Percentiles rank a stretch among this genome's conserved stretches.
Evolutionary conservation across 2,888 invertebrate genomes (phyloP).

Genomic region (Dicranocentrus wangi): DNA sequence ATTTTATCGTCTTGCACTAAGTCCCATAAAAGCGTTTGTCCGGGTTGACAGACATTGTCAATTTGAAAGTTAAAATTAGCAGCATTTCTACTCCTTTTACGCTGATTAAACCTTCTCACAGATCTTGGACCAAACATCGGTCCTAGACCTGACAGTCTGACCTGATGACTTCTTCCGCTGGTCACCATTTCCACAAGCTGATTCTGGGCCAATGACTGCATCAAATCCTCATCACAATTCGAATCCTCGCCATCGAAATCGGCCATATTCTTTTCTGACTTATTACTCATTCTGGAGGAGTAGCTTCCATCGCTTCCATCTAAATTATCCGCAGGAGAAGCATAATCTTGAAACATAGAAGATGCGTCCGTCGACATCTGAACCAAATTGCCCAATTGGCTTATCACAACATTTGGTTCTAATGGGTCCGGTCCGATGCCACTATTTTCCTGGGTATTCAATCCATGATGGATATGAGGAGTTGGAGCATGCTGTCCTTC

Average conservation of each 20-base stretch:
- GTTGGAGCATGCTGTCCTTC: constrained; percentile 17
- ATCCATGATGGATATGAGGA: constrained; percentile 2
- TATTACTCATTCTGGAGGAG: constrained; percentile 93
- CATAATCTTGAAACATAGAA: constrained; percentile 71
- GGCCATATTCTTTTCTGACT: constrained; percentile 94
- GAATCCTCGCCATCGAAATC: constrained; percentile 95
- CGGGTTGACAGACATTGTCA: constrained; percentile 90
- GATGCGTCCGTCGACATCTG: constrained; percentile 74
- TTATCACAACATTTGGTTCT: constrained; percentile 75
- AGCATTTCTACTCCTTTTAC: constrained; percentile 69
- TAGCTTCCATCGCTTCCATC: constrained; percentile 83
- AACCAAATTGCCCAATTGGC: constrained; percentile 76
- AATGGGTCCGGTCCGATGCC: constrained; percentile 42
- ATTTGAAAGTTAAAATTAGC: constrained; percentile 71
- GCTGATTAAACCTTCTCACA: constrained; percentile 66
- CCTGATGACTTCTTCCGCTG: constrained; percentile 58
- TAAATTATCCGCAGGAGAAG: constrained; percentile 66
- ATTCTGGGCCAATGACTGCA: constrained; percentile 73
- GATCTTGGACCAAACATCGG: constrained; percentile 69
- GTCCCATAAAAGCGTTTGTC: constrained; percentile 95
- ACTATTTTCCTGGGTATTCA: background rate
- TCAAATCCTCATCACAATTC: constrained; percentile 85
- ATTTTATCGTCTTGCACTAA: constrained; percentile 92
- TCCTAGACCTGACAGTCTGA: constrained; percentile 50
- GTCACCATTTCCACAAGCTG: constrained; percentile 80